Conservation (phyloP, 1,140 invertebrate species). For the Atta colombica region DNA sequence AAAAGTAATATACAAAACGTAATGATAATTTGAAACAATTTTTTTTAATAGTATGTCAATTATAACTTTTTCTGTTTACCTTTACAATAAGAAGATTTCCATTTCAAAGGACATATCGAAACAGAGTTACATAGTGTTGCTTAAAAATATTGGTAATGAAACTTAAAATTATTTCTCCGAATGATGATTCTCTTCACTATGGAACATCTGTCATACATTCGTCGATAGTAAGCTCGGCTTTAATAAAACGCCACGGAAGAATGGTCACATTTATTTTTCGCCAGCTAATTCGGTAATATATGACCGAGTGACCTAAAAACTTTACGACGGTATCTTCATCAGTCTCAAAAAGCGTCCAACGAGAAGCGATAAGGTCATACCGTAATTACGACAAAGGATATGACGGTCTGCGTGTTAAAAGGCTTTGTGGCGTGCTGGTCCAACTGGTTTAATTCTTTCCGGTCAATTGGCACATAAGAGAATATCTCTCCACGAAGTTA, state of each 20-base stretch:
- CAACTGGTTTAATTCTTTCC: constrained; percentile 10
- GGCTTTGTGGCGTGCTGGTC: not conserved
- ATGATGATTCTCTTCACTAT: not conserved
- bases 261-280: constrained; percentile 53
- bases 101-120: not conserved
- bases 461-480: not conserved
- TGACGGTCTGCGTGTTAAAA: not conserved
- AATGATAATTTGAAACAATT: not conserved
- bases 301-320: constrained; percentile 56
- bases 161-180: not conserved
- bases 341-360: constrained; percentile 4
- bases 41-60: not conserved
- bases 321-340: constrained; percentile 39
- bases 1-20: not conserved
- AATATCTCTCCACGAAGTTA: not conserved
- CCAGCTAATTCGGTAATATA: constrained; percentile 57
- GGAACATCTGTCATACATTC: not conserved
- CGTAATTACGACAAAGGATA: constrained; percentile 39
- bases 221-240: constrained; percentile 18
- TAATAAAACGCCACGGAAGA: constrained; percentile 53
- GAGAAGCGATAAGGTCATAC: constrained; percentile 23
- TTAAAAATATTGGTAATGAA: not conserved
- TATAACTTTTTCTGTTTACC: not conserved
- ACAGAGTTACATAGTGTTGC: not conserved
- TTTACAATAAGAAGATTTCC: constrained; percentile 19